Percentiles rank a stretch among this genome's conserved stretches.
phyloP scores from a whole-genome alignment of 2,113 vertebrate genomes.

The Lepus timidus region DNA sequence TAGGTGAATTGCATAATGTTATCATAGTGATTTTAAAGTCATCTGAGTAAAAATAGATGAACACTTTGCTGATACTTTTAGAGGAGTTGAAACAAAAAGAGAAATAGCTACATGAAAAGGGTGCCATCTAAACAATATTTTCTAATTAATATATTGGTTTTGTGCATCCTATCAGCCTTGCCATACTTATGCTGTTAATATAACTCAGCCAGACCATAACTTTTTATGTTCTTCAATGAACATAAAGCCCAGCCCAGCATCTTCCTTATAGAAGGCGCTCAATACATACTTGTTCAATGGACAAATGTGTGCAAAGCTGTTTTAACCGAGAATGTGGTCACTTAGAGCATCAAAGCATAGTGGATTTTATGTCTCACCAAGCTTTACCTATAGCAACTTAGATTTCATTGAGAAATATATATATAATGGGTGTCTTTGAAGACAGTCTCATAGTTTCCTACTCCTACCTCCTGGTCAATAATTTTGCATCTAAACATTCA shows the following conservation, averaged over 20 bases:
- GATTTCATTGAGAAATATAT: neutral
- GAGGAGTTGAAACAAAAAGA: neutral
- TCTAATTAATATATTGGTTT: neutral
- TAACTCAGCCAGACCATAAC: neutral
- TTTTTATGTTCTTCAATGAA: neutral
- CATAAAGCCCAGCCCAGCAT: neutral
- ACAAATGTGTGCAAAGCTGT: neutral
- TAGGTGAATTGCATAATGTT: neutral
- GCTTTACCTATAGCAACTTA: neutral
- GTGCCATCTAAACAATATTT: neutral
- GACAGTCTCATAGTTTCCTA: neutral
- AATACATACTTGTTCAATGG: neutral
- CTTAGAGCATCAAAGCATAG: neutral
- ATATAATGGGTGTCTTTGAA: neutral
- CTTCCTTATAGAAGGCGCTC: neutral
- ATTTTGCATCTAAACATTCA: neutral
- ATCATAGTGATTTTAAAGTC: neutral
- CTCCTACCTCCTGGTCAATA: neutral
- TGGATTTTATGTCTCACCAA: neutral
- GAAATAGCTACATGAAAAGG: neutral
- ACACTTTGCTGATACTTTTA: slow-evolving; percentile 10
- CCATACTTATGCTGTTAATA: neutral
- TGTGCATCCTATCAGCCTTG: neutral
- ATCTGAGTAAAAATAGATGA: neutral
- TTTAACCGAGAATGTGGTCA: neutral